Evolutionary conservation across 2,888 invertebrate genomes (phyloP).

Genomic region (Blera fallax): DNA sequence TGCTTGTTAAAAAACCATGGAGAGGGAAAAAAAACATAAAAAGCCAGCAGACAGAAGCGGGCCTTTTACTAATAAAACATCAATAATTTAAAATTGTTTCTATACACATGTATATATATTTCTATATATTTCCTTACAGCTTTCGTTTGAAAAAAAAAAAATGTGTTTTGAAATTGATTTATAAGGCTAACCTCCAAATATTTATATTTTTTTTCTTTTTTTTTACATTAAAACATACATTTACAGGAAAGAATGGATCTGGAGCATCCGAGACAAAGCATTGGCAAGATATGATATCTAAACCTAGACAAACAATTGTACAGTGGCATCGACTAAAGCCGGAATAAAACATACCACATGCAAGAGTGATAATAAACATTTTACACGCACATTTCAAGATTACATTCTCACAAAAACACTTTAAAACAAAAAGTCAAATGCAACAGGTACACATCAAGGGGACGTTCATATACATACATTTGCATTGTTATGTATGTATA

Average conservation of each 20-base stretch:
- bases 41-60: conserved; percentile 54
- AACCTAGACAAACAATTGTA: conserved; percentile 96
- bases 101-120: too few species aligned
- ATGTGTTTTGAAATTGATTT: neutral
- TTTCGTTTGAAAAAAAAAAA: neutral
- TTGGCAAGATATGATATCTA: conserved; percentile 99
- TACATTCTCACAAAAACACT: conserved; percentile 24
- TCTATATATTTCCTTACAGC: conserved; percentile 4
- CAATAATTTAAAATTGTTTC: neutral
- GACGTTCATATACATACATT: conserved; percentile 34
- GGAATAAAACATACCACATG: conserved; percentile 84
- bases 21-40: neutral
- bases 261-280: conserved; percentile 98
- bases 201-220: conserved; percentile 15
- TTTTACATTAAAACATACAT: conserved; percentile 29
- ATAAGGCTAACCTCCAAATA: neutral
- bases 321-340: conserved; percentile 99
- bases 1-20: neutral
- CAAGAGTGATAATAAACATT: conserved; percentile 54
- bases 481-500: conserved; percentile 26
- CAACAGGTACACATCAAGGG: conserved; percentile 42
- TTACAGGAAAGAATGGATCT: conserved; percentile 93
- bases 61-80: neutral
- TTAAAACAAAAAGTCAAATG: conserved; percentile 35
- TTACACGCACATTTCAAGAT: conserved; percentile 57